Base-by-base conservation (phyloP, 1,140 invertebrate species). In the Trichonephila inaurata region DNA sequence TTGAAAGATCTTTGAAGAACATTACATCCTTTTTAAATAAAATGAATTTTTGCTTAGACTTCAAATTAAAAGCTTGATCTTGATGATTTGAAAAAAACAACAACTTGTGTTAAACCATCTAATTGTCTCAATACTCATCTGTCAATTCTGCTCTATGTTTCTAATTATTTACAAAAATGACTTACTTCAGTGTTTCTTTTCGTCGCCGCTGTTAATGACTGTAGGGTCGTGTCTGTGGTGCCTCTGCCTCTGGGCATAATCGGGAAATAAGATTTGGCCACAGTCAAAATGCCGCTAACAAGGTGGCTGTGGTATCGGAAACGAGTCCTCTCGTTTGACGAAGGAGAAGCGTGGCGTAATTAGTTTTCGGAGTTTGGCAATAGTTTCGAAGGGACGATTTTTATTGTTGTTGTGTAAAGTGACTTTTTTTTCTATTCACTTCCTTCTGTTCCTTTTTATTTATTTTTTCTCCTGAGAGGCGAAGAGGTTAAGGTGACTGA, bases 401-500 rank as follows among this genome's bases (percentile, higher is more conserved):
- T 82, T 90, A 60, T 72, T 61, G 62, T 69, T 72, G 60, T 87
- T 64, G 14, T 85, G 44, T 61, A 64, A 89, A 72, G 87, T 89
- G 64, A 60, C 61, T 33, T 21, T 81, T 72, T n/a, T 87, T 85
- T 58, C 58, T 28, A 24, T n/a, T 58, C 51, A 85, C 83, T 85
- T 85, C 83, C 58, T 85, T 85, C 58, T 60, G 66, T 69, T 69
- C 66, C 19, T 62, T 21, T 69, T 69, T 69, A 24, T 51, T 51
- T 51, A 51, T 51, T 51, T 51, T 51, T 51, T 51, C 51, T 51
- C 51, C 51, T 51, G 16, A 64, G 62, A 64, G 62, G 62, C 51
- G 44, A 19, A 92, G 91, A 92, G 91, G 91, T 92, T 62, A 92
- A 92, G 91, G 91, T 92, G 91, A 92, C 62, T 92, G 91, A 92